These are phyloP conservation scores for Galeopsomyia nigrocyanea DNA, from an alignment of 2,888 invertebrate genomes.

Conservation along the genomic window DNA sequence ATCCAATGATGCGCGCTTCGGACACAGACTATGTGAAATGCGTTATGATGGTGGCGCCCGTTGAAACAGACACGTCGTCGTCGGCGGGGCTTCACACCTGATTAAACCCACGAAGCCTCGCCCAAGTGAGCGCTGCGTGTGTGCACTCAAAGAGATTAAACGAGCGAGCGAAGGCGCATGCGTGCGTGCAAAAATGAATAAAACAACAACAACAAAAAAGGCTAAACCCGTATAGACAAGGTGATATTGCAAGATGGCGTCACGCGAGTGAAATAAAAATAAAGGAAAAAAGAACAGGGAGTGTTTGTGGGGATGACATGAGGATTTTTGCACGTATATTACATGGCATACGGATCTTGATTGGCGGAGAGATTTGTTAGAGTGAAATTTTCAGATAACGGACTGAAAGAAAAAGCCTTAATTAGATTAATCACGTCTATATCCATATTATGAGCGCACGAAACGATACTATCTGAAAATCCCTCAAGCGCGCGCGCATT, in stretches of 20 bases:
- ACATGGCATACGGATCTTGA: not conserved
- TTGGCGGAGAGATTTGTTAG: no score
- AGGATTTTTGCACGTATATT: no score
- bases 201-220: not conserved
- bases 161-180: no score
- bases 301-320: not conserved
- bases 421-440: no score
- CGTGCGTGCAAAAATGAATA: not conserved
- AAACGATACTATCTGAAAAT: no score
- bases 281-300: slow-evolving; percentile 33
- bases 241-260: slow-evolving; percentile 30
- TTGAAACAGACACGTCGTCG: slow-evolving; percentile 34
- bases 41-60: not conserved
- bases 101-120: slow-evolving; percentile 52
- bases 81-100: slow-evolving; percentile 56
- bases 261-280: not conserved
- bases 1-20: not conserved
- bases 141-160: not conserved
- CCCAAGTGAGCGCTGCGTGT: slow-evolving; percentile 18
- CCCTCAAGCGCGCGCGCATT: no score
- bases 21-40: not conserved
- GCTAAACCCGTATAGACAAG: slow-evolving; percentile 1
- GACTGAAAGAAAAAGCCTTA: no score
- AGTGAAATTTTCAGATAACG: no score
- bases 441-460: no score